Percentiles rank a stretch among this genome's conserved stretches.
Evolutionary conservation across 2,797 vertebrate species (phyloP).

Genomic region (Cyprinodon diabolis): DNA sequence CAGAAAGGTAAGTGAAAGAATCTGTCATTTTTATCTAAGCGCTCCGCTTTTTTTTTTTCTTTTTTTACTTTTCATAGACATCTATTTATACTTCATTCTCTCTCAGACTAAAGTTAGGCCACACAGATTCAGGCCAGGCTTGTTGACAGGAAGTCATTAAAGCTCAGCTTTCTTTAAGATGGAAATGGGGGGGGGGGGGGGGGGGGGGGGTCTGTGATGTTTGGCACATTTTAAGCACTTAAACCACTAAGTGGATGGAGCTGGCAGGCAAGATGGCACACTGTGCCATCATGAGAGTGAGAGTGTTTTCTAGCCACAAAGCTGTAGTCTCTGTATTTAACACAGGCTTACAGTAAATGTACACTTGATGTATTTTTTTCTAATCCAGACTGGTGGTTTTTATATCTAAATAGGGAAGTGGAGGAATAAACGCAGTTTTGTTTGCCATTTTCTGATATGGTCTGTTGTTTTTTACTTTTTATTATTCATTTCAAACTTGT

Average conservation of each 20-base stretch:
- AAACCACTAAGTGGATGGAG: slow-evolving; percentile 71
- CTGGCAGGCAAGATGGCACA: slow-evolving; percentile 63
- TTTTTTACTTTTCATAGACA: not conserved
- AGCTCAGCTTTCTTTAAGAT: slow-evolving; percentile 62
- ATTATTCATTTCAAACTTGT: not conserved
- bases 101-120: slow-evolving; percentile 33
- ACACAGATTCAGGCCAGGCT: slow-evolving; percentile 50
- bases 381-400: not conserved
- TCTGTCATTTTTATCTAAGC: not conserved
- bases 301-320: slow-evolving; percentile 56
- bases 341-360: not conserved
- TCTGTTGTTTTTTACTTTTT: not conserved
- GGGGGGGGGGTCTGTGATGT: slow-evolving; percentile 67
- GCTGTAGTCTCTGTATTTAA: slow-evolving; percentile 15
- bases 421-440: not conserved
- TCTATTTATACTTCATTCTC: not conserved
- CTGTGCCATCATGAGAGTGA: slow-evolving; percentile 60
- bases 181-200: slow-evolving; percentile 66
- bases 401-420: not conserved
- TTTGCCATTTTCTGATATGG: not conserved
- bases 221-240: slow-evolving; percentile 59
- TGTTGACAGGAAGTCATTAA: slow-evolving; percentile 63
- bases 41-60: not conserved
- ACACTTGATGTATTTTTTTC: not conserved
- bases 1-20: slow-evolving; percentile 85